Evolutionary conservation across 1,140 invertebrate genomes (phyloP).

Genomic region (Asbolus verrucosus): DNA sequence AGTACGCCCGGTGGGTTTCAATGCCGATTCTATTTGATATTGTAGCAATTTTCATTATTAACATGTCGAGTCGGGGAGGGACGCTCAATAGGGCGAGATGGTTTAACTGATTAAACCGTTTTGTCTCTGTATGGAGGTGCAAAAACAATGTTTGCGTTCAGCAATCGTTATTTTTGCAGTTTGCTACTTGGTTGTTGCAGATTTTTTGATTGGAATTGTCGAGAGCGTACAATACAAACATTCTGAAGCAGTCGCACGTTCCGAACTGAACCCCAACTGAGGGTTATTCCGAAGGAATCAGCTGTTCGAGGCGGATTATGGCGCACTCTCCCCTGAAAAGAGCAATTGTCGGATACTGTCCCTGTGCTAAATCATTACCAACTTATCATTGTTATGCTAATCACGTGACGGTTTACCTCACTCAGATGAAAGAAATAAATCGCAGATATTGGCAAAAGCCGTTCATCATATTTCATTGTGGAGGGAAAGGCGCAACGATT

Average conservation of each 20-base stretch:
- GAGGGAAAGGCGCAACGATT: too few species aligned
- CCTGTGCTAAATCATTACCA: constrained; percentile 47
- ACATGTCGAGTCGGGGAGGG: neutral
- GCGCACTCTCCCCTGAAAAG: constrained; percentile 43
- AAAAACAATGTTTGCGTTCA: too few species aligned
- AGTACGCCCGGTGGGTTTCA: constrained; percentile 40
- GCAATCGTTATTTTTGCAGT: too few species aligned
- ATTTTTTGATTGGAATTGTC: neutral
- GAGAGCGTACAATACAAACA: neutral
- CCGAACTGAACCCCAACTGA: neutral
- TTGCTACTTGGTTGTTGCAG: neutral
- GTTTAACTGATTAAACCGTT: neutral
- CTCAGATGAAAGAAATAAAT: too few species aligned
- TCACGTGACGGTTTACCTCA: neutral
- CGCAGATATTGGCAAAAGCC: too few species aligned
- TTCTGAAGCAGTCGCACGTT: neutral
- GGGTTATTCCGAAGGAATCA: constrained; percentile 22
- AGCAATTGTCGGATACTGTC: constrained; percentile 49
- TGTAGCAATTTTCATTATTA: constrained; percentile 24
- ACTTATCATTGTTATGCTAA: constrained; percentile 51
- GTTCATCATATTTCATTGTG: too few species aligned
- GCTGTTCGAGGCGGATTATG: constrained; percentile 41
- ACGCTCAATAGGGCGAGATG: too few species aligned
- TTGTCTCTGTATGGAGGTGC: neutral
- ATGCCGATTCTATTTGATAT: constrained; percentile 40